Percentiles rank a stretch among this genome's conserved stretches.
These are phyloP conservation scores for Steinernema hermaphroditum DNA, from an alignment of 2,888 invertebrate species.

Conservation along the genomic window DNA sequence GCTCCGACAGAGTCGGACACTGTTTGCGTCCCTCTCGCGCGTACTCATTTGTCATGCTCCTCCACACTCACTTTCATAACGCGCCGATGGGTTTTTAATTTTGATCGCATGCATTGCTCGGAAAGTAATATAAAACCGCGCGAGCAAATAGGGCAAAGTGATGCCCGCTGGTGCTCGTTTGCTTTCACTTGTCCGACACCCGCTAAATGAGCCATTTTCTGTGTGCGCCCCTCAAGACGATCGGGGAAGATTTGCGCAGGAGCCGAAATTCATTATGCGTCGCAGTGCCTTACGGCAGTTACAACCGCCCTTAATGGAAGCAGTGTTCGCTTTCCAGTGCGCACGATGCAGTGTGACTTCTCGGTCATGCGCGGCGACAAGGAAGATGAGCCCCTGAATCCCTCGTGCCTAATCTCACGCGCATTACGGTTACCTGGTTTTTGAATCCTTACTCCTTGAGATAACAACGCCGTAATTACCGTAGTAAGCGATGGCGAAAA, in stretches of 20 bases:
- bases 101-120: constrained; percentile 17
- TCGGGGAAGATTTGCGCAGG: not conserved
- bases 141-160: constrained; percentile 30
- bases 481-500: too few species aligned
- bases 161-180: constrained; percentile 3
- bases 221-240: not conserved
- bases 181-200: constrained; percentile 12
- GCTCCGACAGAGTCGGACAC: not conserved
- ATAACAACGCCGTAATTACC: too few species aligned
- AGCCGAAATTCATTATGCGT: constrained; percentile 6
- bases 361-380: not conserved
- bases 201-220: constrained; percentile 26
- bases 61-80: not conserved
- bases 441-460: too few species aligned
- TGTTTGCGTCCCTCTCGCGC: not conserved
- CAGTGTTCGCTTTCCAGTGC: not conserved
- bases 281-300: constrained; percentile 13
- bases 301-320: not conserved
- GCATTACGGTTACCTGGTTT: not conserved
- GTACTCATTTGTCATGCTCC: constrained; percentile 1
- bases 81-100: constrained; percentile 31
- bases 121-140: constrained; percentile 31
- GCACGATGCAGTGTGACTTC: not conserved
- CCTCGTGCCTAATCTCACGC: not conserved
- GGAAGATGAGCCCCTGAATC: not conserved